phyloP scores from a whole-genome alignment of 2,888 invertebrate genomes.

The Fragum whitleyi region DNA sequence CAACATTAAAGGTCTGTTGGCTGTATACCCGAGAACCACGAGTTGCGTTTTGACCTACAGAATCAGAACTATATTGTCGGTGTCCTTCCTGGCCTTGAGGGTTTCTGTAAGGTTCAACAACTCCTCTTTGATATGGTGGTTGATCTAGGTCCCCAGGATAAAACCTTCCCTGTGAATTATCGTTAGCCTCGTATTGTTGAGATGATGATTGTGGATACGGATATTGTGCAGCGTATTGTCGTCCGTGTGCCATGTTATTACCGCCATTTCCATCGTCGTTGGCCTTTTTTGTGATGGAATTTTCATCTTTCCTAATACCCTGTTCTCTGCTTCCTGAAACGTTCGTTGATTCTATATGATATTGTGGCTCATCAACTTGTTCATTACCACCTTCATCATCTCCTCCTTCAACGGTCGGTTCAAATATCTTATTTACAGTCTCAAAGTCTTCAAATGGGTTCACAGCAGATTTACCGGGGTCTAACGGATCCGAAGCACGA shows the following conservation, averaged over 20 bases:
- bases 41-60: neutral
- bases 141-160: conserved; percentile 13
- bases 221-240: conserved; percentile 43
- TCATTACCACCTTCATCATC: neutral
- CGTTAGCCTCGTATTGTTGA: neutral
- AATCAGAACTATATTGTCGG: neutral
- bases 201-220: conserved; percentile 39
- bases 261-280: conserved; percentile 8
- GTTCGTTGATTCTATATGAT: neutral
- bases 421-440: conserved; percentile 50
- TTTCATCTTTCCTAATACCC: neutral
- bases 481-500: conserved; percentile 55
- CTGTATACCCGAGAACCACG: neutral
- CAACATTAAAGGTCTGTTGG: neutral
- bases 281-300: neutral
- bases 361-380: neutral
- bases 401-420: conserved; percentile 48
- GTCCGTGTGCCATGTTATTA: neutral
- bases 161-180: neutral
- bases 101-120: conserved; percentile 3
- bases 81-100: neutral
- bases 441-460: conserved; percentile 45
- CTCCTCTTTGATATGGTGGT: conserved; percentile 11
- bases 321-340: neutral
- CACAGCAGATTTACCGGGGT: conserved; percentile 27